Evolutionary conservation across 2,113 vertebrate species (phyloP).

Genomic region (Anguilla japonica): DNA sequence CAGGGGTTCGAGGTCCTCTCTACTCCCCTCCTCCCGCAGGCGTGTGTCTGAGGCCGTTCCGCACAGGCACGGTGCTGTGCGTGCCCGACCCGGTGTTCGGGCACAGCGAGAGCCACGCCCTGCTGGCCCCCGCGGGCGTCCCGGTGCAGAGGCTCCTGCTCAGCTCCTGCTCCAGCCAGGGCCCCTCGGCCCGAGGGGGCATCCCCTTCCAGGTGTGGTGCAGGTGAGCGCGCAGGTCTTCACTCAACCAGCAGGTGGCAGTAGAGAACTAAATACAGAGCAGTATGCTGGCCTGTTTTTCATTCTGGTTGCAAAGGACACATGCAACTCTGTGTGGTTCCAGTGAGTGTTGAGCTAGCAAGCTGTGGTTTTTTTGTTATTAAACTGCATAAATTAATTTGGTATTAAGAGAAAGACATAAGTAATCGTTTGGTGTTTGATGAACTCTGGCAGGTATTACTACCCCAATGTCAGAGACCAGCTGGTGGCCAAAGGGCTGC

Average conservation of each 20-base stretch:
- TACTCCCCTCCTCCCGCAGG: constrained; percentile 61
- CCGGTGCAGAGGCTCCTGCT: constrained; percentile 89
- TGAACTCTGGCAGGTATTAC: constrained; percentile 79
- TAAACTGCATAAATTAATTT: too few relatives aligned
- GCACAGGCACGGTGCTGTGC: constrained; percentile 83
- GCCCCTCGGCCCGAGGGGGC: constrained; percentile 71
- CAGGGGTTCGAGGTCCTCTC: neutral
- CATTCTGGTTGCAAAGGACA: neutral
- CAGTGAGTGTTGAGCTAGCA: too few relatives aligned
- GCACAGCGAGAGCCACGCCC: constrained; percentile 80
- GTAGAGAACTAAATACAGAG: neutral
- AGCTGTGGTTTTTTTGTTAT: too few relatives aligned
- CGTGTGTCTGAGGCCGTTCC: constrained; percentile 75
- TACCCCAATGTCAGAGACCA: constrained; percentile 96
- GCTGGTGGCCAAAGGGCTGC: constrained; percentile 82
- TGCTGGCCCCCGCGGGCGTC: constrained; percentile 75
- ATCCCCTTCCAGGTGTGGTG: constrained; percentile 96
- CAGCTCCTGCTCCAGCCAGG: constrained; percentile 70
- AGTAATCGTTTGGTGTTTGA: neutral
- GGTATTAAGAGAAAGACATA: neutral
- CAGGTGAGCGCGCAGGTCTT: constrained; percentile 71
- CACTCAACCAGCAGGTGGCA: neutral
- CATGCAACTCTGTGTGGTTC: too few relatives aligned
- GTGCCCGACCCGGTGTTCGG: constrained; percentile 86
- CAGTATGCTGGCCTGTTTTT: neutral